phyloP scores from a whole-genome alignment of 2,797 vertebrate species.

The Pseudochirops corinnae region DNA sequence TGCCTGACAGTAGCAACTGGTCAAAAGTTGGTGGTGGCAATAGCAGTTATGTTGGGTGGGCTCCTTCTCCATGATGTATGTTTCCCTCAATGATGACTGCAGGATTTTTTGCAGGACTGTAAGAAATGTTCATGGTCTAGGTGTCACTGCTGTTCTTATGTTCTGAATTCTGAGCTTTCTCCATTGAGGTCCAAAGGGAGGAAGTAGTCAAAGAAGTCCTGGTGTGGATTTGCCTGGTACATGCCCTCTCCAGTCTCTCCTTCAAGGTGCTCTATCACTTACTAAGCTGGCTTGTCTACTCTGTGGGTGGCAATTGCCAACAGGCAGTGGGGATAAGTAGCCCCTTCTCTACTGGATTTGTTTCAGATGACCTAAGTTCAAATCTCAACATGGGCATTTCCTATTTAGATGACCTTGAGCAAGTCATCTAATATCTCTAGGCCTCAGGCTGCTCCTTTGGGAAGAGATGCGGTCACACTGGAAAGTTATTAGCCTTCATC shows the following conservation, averaged over 20 bases:
- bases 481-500: not conserved
- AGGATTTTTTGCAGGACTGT: not conserved
- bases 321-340: not conserved
- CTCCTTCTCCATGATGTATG: not conserved
- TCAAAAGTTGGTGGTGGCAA: not conserved
- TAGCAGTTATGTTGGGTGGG: not conserved
- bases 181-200: not conserved
- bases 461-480: not conserved
- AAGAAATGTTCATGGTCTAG: not conserved
- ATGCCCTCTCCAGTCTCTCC: not conserved
- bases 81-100: not conserved
- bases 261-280: not conserved
- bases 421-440: not conserved
- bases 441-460: not conserved
- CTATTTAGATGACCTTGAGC: not conserved
- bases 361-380: too few species aligned
- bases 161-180: not conserved
- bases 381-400: not conserved
- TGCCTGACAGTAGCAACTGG: not conserved
- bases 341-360: too few species aligned
- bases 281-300: not conserved
- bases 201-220: not conserved
- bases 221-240: not conserved
- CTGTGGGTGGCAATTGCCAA: not conserved
- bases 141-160: not conserved